Conservation (phyloP, 1,140 invertebrate species). For the Drosophila bocqueti region DNA sequence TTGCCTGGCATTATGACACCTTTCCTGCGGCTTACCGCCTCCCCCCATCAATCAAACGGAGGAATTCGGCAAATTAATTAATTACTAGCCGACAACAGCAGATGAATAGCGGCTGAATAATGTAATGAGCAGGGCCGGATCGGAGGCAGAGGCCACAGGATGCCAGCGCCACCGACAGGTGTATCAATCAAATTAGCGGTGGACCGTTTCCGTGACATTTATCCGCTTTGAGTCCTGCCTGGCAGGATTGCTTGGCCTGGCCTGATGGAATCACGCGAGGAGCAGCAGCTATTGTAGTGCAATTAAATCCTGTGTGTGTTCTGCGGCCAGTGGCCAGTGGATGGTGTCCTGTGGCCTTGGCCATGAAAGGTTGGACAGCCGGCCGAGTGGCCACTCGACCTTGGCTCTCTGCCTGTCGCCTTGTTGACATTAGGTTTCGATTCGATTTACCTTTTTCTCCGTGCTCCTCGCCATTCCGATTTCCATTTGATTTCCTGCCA, state of each 20-base stretch:
- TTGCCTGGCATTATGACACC: constrained; percentile 21
- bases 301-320: constrained; percentile 22
- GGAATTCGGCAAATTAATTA: constrained; percentile 29
- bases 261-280: background rate
- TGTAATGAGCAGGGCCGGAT: constrained; percentile 5
- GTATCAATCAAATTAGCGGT: constrained; percentile 43
- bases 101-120: constrained; percentile 27
- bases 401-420: background rate
- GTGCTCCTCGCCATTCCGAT: constrained; percentile 16
- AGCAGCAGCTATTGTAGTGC: constrained; percentile 15
- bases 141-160: background rate
- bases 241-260: background rate
- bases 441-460: constrained; percentile 47
- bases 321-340: too few species aligned
- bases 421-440: constrained; percentile 42
- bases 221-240: background rate
- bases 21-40: constrained; percentile 1
- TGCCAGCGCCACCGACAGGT: constrained; percentile 8
- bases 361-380: background rate
- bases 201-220: constrained; percentile 11
- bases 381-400: constrained; percentile 6
- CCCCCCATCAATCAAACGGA: constrained; percentile 17
- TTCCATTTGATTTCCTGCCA: constrained; percentile 54
- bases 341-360: constrained; percentile 1
- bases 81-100: constrained; percentile 20